Base-by-base conservation (phyloP, 2,888 invertebrate genomes). In the Octodonta nipae region DNA sequence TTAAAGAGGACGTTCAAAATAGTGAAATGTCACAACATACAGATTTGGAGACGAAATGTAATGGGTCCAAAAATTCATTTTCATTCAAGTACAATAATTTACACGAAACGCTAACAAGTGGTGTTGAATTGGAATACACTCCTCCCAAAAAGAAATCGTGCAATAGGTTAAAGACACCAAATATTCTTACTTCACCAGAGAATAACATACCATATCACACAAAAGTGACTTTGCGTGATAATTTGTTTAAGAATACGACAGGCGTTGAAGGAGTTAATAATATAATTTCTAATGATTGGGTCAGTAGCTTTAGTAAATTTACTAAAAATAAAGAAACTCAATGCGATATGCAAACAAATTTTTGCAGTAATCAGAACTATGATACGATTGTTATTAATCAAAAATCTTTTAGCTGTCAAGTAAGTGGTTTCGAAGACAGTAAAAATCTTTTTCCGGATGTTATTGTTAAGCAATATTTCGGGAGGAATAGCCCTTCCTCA, bases 131-230 rank as follows among this genome's bases (percentile, higher is more conserved):
- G n/a, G 42, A 43, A 11, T 41, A 44, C 14, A 40, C 37, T 15
- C 44, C 44, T 4, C 44, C 44, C 1, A 40, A 38, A 16, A 44
- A 44, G 15, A 44, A 44, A 25, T 36, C 38, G 1, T 44, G 44
- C 14, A 30, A 35, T 17, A 33, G 44, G 27, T 11, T 32, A 12
- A 37, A 36, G 12, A 42, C 41, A 2, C 38, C 41, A 6, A 40
- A 34, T n/a, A 17, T 40, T 17, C 26, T 30, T 8, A 38, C 40
- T 2, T 29, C 30, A 8, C 40, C 41, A 5, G 43, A 43, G 7
- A 36, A 36, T 13, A 34, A 36, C 13, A 22, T 43, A n/a, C 43
- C 43, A 5, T 43, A 43, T 11, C 37, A 37, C 28, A 43, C 40
- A 2, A 38, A 40, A 27, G 36, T 43, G 3, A 28, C 36, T 7